These are phyloP conservation scores for Microcebus murinus DNA, from an alignment of 2,113 vertebrate species.

Conservation along the genomic window DNA sequence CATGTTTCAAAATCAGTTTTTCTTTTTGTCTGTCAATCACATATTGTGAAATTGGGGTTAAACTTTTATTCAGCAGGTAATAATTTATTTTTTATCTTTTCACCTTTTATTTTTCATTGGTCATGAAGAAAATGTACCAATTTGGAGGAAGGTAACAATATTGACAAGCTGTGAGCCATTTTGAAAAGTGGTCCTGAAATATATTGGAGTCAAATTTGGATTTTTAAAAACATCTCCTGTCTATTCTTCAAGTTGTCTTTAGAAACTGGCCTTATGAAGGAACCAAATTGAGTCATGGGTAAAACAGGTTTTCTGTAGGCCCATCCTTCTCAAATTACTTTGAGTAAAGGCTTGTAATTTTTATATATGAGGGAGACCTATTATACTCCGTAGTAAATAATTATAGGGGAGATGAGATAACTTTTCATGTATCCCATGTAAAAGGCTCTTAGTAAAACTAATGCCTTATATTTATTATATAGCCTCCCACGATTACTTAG, in stretches of 20 bases:
- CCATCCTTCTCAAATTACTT: constrained; percentile 54
- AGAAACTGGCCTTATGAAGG: constrained; percentile 41
- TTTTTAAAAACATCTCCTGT: background rate
- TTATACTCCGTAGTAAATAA: constrained; percentile 58
- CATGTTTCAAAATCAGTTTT: constrained; percentile 8
- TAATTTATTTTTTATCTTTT: constrained; percentile 32
- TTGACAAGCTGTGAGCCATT: background rate
- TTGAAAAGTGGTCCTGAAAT: constrained; percentile 30
- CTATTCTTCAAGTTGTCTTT: background rate
- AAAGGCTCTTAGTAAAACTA: constrained; percentile 44
- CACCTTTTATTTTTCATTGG: constrained; percentile 13
- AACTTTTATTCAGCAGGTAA: constrained; percentile 6
- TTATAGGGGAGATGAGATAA: constrained; percentile 59
- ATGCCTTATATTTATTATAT: constrained; percentile 49
- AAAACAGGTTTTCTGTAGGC: constrained; percentile 56
- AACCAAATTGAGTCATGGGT: constrained; percentile 40
- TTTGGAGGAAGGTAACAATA: constrained; percentile 1
- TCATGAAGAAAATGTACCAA: background rate
- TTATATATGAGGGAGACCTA: constrained; percentile 52
- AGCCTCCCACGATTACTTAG: constrained; percentile 35
- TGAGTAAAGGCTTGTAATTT: constrained; percentile 62
- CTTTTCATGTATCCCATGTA: constrained; percentile 57
- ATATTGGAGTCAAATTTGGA: constrained; percentile 16
- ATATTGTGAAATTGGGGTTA: constrained; percentile 16
- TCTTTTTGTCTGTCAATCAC: constrained; percentile 4